Evolutionary conservation across 2,113 vertebrate species (phyloP).

Genomic region (Chitala chitala): DNA sequence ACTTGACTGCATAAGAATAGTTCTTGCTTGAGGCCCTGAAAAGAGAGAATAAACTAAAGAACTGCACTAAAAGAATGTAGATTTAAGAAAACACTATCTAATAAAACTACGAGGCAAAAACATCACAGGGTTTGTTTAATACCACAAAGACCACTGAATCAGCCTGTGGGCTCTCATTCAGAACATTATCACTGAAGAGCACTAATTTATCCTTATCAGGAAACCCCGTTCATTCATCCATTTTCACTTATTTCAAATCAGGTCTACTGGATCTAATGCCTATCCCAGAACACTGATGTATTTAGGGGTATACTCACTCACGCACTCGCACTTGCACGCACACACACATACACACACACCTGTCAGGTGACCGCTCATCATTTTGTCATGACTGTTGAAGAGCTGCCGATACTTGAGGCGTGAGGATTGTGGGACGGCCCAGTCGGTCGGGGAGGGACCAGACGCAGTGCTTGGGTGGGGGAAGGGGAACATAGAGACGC

Average conservation of each 20-base stretch:
- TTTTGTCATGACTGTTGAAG: slow-evolving; percentile 98
- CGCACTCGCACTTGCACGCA: too few species aligned
- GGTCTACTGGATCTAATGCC: too few species aligned
- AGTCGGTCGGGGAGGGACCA: slow-evolving; percentile 61
- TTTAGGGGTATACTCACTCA: too few species aligned
- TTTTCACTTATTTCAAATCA: too few species aligned
- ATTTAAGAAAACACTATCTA: background rate
- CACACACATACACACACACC: slow-evolving; percentile 70
- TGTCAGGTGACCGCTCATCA: slow-evolving; percentile 95
- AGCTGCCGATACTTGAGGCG: slow-evolving; percentile 94
- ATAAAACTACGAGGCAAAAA: background rate
- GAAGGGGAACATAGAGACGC: background rate
- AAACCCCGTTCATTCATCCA: too few species aligned
- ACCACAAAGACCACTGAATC: too few species aligned
- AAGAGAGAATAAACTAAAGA: background rate
- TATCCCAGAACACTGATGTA: too few species aligned
- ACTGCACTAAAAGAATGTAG: background rate
- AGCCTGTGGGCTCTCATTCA: too few species aligned
- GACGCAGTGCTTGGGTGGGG: slow-evolving; percentile 56
- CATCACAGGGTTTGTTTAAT: too few species aligned
- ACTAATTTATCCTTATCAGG: too few species aligned
- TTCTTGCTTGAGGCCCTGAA: slow-evolving; percentile 92
- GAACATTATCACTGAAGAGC: too few species aligned
- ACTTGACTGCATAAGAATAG: slow-evolving; percentile 98
- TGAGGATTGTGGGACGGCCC: slow-evolving; percentile 93